Conservation (phyloP, 2,797 vertebrate genomes). For the Taenioides sp. region DNA sequence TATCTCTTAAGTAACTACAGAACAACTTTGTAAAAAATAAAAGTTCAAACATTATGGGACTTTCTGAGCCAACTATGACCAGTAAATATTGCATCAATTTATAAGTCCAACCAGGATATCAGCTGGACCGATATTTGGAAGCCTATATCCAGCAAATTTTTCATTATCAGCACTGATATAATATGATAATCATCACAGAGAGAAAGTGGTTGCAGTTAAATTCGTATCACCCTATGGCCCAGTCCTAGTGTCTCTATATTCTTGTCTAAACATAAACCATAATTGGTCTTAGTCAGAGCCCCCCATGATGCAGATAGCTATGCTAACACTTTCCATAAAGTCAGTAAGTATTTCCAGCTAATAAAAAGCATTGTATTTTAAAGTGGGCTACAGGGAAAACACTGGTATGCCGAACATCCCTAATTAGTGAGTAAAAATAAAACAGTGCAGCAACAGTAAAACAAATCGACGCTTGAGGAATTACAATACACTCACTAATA, state of each 20-base stretch:
- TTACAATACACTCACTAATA: neutral
- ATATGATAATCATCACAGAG: neutral
- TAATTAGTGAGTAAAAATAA: constrained; percentile 4
- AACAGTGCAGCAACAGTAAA: neutral
- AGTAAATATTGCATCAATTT: no score
- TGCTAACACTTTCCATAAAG: constrained; percentile 3
- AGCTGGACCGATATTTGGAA: no score
- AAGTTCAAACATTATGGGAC: no score
- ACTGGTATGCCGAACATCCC: neutral
- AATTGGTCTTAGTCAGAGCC: neutral
- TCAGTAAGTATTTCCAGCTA: neutral
- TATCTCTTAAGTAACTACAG: no score
- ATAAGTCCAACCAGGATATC: no score
- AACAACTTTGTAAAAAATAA: no score
- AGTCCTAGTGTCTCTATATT: neutral
- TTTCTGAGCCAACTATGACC: no score
- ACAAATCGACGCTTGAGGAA: neutral
- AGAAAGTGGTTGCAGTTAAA: neutral
- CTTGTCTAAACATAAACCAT: neutral
- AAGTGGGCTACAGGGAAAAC: constrained; percentile 8
- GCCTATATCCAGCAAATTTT: no score
- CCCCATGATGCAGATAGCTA: neutral
- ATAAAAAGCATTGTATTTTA: constrained; percentile 12
- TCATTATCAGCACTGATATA: no score
- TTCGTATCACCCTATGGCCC: neutral